These are phyloP conservation scores for Phalangium opilio DNA, from an alignment of 2,888 invertebrate genomes.

Conservation along the genomic window DNA sequence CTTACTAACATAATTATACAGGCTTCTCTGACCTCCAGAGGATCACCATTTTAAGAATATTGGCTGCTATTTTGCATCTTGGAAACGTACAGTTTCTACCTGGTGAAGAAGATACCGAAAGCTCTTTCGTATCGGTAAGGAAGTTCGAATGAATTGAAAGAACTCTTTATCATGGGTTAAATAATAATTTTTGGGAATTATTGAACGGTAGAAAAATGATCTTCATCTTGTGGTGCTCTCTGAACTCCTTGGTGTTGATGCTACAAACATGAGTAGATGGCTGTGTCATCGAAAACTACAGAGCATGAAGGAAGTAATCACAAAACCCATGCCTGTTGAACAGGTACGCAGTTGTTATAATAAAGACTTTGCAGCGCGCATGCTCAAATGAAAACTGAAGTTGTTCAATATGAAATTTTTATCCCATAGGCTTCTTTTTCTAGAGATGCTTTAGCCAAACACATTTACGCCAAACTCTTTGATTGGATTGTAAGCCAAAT, in stretches of 20 bases:
- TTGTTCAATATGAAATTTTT: too few relatives aligned
- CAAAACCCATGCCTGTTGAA: constrained; percentile 61
- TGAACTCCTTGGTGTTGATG: constrained; percentile 58
- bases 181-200: too few relatives aligned
- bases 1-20: too few relatives aligned
- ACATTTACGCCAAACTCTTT: constrained; percentile 83
- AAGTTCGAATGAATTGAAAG: too few relatives aligned
- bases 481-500: constrained; percentile 80
- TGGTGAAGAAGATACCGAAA: constrained; percentile 44
- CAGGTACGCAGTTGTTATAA: too few relatives aligned
- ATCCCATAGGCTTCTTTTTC: constrained; percentile 51
- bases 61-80: constrained; percentile 77
- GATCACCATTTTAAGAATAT: constrained; percentile 62
- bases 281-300: constrained; percentile 76
- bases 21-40: constrained; percentile 64
- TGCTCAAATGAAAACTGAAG: too few relatives aligned
- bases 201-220: constrained; percentile 42
- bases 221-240: constrained; percentile 48
- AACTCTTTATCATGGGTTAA: too few relatives aligned
- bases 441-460: constrained; percentile 88
- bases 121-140: constrained; percentile 48
- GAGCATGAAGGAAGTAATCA: constrained; percentile 74
- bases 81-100: constrained; percentile 61
- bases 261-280: constrained; percentile 65
- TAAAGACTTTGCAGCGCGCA: too few relatives aligned